phyloP scores from a whole-genome alignment of 2,888 invertebrate genomes.

The Deilephila elpenor region DNA sequence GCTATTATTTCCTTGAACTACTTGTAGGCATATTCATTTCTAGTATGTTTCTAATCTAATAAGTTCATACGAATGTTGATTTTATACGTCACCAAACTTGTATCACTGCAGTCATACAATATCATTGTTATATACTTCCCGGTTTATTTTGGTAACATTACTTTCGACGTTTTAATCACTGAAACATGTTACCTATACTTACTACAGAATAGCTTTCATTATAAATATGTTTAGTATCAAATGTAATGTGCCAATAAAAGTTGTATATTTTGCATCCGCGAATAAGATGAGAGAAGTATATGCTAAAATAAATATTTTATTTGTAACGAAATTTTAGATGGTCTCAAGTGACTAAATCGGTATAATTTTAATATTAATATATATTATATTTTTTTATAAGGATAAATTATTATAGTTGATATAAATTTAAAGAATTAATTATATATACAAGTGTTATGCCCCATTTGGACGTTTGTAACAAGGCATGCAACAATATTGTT shows the following conservation, averaged over 20 bases:
- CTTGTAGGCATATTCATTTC: too few species aligned
- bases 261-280: slow-evolving; percentile 9
- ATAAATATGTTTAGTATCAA: too few species aligned
- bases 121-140: too few species aligned
- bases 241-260: slow-evolving; percentile 17
- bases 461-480: slow-evolving; percentile 1
- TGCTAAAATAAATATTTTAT: slow-evolving; percentile 9
- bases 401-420: slow-evolving; percentile 5
- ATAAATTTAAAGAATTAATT: not conserved
- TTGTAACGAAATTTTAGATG: slow-evolving; percentile 10
- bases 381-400: slow-evolving; percentile 28
- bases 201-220: too few species aligned
- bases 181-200: too few species aligned
- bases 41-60: too few species aligned
- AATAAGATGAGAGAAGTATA: not conserved
- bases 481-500: not conserved
- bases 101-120: too few species aligned
- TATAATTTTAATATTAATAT: slow-evolving; percentile 14
- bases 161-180: too few species aligned
- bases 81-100: too few species aligned
- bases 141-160: too few species aligned
- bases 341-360: not conserved
- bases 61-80: too few species aligned
- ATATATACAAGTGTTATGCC: slow-evolving; percentile 2
- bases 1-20: too few species aligned